Base-by-base conservation (phyloP, 2,113 vertebrate genomes). In the Phocoena phocoena region DNA sequence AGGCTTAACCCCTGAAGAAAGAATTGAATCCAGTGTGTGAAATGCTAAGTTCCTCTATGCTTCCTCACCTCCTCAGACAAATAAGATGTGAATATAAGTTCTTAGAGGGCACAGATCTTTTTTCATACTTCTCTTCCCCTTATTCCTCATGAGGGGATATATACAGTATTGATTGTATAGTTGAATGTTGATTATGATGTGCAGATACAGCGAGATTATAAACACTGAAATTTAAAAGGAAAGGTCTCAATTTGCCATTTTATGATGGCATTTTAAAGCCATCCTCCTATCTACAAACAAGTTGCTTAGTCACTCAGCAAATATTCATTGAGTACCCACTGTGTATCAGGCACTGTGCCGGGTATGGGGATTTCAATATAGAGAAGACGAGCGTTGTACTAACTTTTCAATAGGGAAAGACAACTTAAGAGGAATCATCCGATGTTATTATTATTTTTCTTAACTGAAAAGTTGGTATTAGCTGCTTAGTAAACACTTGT, bases 401-500 rank as follows among this genome's bases (percentile, higher is more conserved):
- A 36, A 83, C 58, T 92, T 89, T 94, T 50, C 0, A 44, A 77
- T 76, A 58, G 58, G n/a, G 15, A 88, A 87, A 55, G 44, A n/a
- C 26, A 47, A 50, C 65, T 96, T 80, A 74, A 93, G 79, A 90
- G 67, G 31, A 80, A 85, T 94, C 68, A 81, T n/a, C 26, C 5
- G 8, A 38, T 28, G 58, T 53, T 90, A 23, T 65, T 79, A 7
- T 58, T 65, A 6, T 47, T 81, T 38, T 88, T 60, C 38, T 85
- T 68, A 91, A 68, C 67, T 63, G 21, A 70, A 86, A 97, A 81
- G 44, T 62, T 88, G 20, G 44, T 5, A 17, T 95, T 88, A 92
- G 73, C 28, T 68, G 33, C 15, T 81, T 93, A 85, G 63, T 79
- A 94, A 79, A 38, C 82, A 77, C 83, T 95, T 86, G 31, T 96